Conservation (phyloP, 2,113 vertebrate species). For the Pelodiscus sinensis region DNA sequence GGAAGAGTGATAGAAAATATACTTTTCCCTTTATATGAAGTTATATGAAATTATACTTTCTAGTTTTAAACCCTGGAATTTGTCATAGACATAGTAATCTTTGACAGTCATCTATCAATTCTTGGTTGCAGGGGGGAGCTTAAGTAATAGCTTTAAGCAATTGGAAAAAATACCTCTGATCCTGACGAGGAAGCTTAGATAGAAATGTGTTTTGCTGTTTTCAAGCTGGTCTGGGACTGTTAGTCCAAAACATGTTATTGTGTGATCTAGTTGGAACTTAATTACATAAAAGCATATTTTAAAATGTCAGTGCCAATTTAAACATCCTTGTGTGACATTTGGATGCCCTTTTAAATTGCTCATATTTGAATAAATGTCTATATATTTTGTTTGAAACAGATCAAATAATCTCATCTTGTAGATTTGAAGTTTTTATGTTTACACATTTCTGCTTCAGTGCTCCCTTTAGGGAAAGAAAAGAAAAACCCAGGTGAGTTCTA, state of each 20-base stretch:
- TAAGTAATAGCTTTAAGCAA: no score
- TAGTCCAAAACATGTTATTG: constrained; percentile 10
- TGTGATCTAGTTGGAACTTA: not conserved
- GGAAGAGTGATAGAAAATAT: no score
- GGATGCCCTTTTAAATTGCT: not conserved
- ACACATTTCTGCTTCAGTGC: not conserved
- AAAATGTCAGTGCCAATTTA: not conserved
- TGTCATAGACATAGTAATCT: not conserved
- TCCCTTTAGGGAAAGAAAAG: not conserved
- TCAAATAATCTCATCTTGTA: not conserved
- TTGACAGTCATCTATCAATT: not conserved
- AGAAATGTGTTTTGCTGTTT: not conserved
- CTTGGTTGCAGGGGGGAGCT: no score
- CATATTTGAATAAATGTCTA: not conserved
- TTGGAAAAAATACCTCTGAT: not conserved
- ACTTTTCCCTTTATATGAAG: not conserved
- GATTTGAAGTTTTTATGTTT: not conserved
- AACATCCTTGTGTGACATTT: not conserved
- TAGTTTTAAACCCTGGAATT: not conserved
- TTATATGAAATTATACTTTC: not conserved
- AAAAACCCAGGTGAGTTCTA: not conserved
- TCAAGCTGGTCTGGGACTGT: not conserved
- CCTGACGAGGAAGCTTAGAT: not conserved
- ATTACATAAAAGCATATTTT: not conserved
- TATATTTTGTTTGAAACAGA: constrained; percentile 6